These are phyloP conservation scores for Heliocidaris tuberculata DNA, from an alignment of 35 echinoderm and acorn worm species.

Conservation along the genomic window DNA sequence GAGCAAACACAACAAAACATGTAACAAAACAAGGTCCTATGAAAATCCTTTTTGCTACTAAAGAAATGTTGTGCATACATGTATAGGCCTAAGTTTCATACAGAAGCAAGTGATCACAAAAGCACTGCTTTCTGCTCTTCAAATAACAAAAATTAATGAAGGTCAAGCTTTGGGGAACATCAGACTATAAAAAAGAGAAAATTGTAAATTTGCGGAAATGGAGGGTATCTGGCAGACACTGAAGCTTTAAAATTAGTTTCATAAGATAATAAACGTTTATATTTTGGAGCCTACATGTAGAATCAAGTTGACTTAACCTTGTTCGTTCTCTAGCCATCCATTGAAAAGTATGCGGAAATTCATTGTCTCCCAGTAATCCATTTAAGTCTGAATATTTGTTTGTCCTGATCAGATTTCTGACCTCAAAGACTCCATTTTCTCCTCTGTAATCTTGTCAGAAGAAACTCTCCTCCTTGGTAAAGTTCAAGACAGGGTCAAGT, in stretches of 20 bases:
- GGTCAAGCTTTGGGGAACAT: neutral
- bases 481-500: neutral
- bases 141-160: neutral
- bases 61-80: neutral
- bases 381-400: slow-evolving; percentile 7
- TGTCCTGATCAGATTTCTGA: slow-evolving; percentile 11
- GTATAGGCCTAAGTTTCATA: neutral
- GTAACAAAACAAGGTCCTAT: neutral
- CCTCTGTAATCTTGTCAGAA: neutral
- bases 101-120: too few species aligned
- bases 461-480: neutral
- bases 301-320: slow-evolving; percentile 4
- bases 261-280: slow-evolving; percentile 4
- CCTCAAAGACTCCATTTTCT: slow-evolving; percentile 3
- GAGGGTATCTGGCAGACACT: neutral
- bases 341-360: neutral
- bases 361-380: neutral
- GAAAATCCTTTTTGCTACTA: neutral
- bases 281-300: neutral
- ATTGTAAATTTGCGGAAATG: neutral
- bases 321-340: neutral
- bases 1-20: neutral
- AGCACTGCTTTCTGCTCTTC: neutral
- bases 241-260: neutral
- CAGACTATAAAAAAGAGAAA: neutral